These are phyloP conservation scores for Abrostola triplasia DNA, from an alignment of 2,888 invertebrate genomes.

Conservation along the genomic window DNA sequence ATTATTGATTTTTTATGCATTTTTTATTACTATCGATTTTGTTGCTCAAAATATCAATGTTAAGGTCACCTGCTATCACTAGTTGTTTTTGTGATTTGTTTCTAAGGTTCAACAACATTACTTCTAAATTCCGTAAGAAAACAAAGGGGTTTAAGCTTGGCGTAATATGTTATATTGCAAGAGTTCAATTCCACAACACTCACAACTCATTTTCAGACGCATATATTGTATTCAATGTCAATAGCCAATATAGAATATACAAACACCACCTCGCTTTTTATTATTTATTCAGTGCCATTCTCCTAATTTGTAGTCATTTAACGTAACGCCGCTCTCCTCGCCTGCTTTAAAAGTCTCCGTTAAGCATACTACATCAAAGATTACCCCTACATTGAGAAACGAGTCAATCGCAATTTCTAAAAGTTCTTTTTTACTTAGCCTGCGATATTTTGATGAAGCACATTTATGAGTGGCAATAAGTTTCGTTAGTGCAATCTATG, in stretches of 20 bases:
- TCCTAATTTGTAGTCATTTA: background rate
- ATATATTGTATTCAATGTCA: conserved; percentile 4
- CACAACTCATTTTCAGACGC: conserved; percentile 1
- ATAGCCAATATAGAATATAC: conserved; percentile 8
- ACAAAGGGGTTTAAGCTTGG: conserved; percentile 2
- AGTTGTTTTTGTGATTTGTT: background rate
- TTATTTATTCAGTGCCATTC: conserved; percentile 3
- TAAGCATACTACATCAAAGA: conserved; percentile 2
- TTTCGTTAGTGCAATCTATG: background rate
- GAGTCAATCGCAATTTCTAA: conserved; percentile 2
- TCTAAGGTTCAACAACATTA: background rate
- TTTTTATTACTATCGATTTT: conserved; percentile 3
- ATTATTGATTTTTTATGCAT: conserved; percentile 3
- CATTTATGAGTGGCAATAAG: background rate
- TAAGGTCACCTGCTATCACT: background rate
- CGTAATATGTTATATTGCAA: conserved; percentile 1
- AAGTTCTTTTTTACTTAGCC: background rate
- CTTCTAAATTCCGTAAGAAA: background rate
- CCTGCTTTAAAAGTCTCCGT: conserved; percentile 1
- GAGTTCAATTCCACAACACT: conserved; percentile 1
- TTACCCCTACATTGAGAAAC: background rate
- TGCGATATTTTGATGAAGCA: conserved; percentile 7
- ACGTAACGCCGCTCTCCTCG: background rate
- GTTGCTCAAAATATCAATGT: conserved; percentile 5
- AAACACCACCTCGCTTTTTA: background rate